Evolutionary conservation across 2,797 vertebrate species (phyloP), one percentile per base, ranked within the genome.

Genomic region (Spinibarbus caldwelli): DNA sequence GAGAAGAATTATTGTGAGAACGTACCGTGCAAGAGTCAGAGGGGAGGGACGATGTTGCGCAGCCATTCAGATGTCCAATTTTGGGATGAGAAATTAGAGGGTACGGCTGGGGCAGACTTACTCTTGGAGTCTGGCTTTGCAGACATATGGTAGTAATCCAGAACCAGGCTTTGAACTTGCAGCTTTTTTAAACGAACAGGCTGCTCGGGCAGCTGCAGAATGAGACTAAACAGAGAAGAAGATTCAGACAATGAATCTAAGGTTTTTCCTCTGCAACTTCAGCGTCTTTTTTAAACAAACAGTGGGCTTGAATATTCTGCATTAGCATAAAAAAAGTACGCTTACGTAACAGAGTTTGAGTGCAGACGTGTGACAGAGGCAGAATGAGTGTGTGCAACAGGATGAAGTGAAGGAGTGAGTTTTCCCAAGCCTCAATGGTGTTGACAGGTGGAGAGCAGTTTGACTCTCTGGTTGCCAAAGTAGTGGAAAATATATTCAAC

Each of bases 31-130:
- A 86, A 85, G 89, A 91, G 86, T 87, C 84, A 82, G 78, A 93
- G 93, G 93, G 93, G 93, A 95, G 92, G 92, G 89, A 92, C 86
- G 80, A 89, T 90, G 92, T 93, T 92, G 82, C 93, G 92, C 91
- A 92, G 88, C 88, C 90, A 92, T 94, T 94, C 94, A 93, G 92
- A 95, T 94, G 93, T 95, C 94, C 95, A 95, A 96, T 96, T 96
- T 95, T 94, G 95, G 95, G 94, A 95, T 94, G 90, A 94, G 93
- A 96, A 95, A 96, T 96, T 95, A 95, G 93, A 96, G 95, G 95
- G 94, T 94, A 94, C 89, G 88, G 91, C 90, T 87, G 93, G 90
- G 95, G 93, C 93, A 68, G 91, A 89, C 90, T 92, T 90, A 92
- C 91, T 91, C 90, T 92, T 91, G 83, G 92, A 91, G 92, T 90